These are phyloP conservation scores for Mesopsocus fuscifrons DNA, from an alignment of 2,888 invertebrate species.

Conservation along the genomic window DNA sequence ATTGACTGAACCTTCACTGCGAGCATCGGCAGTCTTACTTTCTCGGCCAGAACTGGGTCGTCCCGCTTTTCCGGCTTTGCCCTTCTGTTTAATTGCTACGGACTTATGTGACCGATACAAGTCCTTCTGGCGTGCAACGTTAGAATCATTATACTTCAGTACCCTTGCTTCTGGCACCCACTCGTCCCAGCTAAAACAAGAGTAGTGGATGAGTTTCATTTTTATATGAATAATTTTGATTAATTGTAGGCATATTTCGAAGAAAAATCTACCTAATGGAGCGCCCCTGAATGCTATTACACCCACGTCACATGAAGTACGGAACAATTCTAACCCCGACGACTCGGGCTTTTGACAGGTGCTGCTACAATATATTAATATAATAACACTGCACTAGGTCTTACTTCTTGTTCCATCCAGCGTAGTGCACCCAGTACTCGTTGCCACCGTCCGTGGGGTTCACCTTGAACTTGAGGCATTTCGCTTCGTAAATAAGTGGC, in stretches of 20 bases:
- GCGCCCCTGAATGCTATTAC: too few species aligned
- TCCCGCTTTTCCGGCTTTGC: neutral
- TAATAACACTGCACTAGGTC: too few species aligned
- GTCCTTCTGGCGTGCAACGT: slow-evolving; percentile 73
- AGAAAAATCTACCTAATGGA: too few species aligned
- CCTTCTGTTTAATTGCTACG: slow-evolving; percentile 22
- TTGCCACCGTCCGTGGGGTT: slow-evolving; percentile 44
- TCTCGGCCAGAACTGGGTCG: neutral
- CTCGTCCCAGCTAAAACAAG: slow-evolving; percentile 54
- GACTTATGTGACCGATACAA: slow-evolving; percentile 61
- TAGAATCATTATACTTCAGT: slow-evolving; percentile 74
- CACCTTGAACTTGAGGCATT: slow-evolving; percentile 69
- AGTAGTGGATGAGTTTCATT: neutral
- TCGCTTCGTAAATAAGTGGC: slow-evolving; percentile 89
- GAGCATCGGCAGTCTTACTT: neutral
- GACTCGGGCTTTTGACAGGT: too few species aligned
- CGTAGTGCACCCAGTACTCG: slow-evolving; percentile 88
- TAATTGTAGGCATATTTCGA: too few species aligned
- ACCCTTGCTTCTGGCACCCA: slow-evolving; percentile 86
- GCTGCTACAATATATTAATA: too few species aligned
- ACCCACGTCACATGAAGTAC: too few species aligned
- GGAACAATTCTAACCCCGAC: too few species aligned
- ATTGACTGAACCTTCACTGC: slow-evolving; percentile 2
- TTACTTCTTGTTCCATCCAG: slow-evolving; percentile 97
- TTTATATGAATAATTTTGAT: too few species aligned